Evolutionary conservation across 2,113 vertebrate species (phyloP).

Genomic region (Typhlomys cinereus): DNA sequence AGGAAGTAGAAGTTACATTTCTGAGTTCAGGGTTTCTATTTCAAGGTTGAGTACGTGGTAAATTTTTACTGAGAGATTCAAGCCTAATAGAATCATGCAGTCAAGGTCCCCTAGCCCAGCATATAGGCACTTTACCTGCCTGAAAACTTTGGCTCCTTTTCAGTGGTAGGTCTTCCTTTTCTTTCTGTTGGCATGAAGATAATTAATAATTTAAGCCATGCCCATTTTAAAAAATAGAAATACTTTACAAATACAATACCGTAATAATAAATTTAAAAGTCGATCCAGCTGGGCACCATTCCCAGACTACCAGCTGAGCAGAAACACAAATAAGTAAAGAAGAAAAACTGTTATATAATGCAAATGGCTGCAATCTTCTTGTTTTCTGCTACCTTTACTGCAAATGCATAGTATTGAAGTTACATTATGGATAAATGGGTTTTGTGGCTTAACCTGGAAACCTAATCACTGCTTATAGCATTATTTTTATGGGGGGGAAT

Average conservation of each 20-base stretch:
- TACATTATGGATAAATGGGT: conserved; percentile 46
- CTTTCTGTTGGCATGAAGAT: conserved; percentile 65
- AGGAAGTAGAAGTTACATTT: conserved; percentile 68
- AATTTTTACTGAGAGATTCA: conserved; percentile 56
- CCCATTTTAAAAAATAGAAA: conserved; percentile 68
- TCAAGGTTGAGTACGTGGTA: conserved; percentile 73
- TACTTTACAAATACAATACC: conserved; percentile 69
- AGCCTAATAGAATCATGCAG: conserved; percentile 35
- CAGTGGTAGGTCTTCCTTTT: conserved; percentile 14
- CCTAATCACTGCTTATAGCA: conserved; percentile 43
- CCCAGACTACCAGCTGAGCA: conserved; percentile 72
- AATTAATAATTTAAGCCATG: conserved; percentile 76
- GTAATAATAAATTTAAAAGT: conserved; percentile 77
- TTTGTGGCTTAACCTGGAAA: conserved; percentile 56
- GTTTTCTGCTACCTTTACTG: conserved; percentile 47
- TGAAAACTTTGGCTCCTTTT: conserved; percentile 5
- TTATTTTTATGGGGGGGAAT: conserved; percentile 50
- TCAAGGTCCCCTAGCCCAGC: background rate
- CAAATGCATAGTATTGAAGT: conserved; percentile 26
- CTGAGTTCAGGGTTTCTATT: conserved; percentile 76
- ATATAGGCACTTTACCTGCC: background rate
- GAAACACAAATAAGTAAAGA: conserved; percentile 68
- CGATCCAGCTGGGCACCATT: conserved; percentile 68
- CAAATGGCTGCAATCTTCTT: conserved; percentile 48
- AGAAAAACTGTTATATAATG: conserved; percentile 51